Percentiles rank a stretch among this genome's conserved stretches.
phyloP scores from a whole-genome alignment of 2,888 invertebrate genomes.

The Steinernema carpocapsae region DNA sequence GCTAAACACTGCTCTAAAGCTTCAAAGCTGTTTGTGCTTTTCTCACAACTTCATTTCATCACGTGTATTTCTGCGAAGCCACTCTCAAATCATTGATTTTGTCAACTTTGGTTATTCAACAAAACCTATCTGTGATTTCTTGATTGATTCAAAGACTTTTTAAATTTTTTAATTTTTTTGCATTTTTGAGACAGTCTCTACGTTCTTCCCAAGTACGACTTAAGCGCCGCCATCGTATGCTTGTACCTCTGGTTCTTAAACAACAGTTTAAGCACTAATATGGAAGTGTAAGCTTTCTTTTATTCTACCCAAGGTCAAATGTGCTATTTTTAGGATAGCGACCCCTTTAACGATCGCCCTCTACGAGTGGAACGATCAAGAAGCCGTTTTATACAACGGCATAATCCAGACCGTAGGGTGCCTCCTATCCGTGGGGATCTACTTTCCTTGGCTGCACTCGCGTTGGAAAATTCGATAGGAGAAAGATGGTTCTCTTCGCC shows the following conservation, averaged over 20 bases:
- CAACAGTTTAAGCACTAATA: constrained; percentile 21
- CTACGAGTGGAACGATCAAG: constrained; percentile 32
- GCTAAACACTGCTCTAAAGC: too few relatives aligned
- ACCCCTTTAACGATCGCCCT: constrained; percentile 12
- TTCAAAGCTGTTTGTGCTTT: too few relatives aligned
- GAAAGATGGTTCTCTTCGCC: constrained; percentile 31
- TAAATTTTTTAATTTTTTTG: too few relatives aligned
- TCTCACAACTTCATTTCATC: too few relatives aligned
- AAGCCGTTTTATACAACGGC: constrained; percentile 18
- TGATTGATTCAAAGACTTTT: too few relatives aligned
- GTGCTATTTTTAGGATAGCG: constrained; percentile 40
- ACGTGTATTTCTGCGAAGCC: too few relatives aligned
- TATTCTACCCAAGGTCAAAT: not conserved
- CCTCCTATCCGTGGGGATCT: constrained; percentile 17
- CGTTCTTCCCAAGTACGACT: constrained; percentile 26
- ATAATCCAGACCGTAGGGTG: constrained; percentile 4
- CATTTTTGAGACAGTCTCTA: not conserved
- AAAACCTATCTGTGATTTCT: too few relatives aligned
- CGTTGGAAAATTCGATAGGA: constrained; percentile 9
- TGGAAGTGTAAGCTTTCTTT: constrained; percentile 39
- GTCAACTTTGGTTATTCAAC: too few relatives aligned
- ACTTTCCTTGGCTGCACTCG: constrained; percentile 11
- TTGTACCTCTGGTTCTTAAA: constrained; percentile 23
- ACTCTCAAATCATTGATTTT: too few relatives aligned
- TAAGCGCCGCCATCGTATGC: constrained; percentile 10